Evolutionary conservation across 2,888 invertebrate species (phyloP), one percentile per base, ranked within the genome.

Genomic region (Ischnus inquisitorius): DNA sequence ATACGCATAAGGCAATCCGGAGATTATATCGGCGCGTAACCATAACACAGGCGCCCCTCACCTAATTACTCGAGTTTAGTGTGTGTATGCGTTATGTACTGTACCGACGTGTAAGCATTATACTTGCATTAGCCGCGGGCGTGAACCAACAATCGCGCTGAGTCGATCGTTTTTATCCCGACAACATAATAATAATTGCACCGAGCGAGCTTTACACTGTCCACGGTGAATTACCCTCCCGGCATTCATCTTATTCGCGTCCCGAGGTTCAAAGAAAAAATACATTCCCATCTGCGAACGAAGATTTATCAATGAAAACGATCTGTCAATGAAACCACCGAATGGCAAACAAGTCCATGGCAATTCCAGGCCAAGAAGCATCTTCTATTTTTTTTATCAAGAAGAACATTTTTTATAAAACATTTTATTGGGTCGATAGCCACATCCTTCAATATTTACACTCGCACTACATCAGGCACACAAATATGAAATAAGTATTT

Each of bases 51-150:
- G 57, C 75, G 16, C 48, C 68, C 76, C 72, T 69, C 85, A 71
- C 81, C 85, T 86, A 86, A 86, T 86, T 86, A 86, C 85, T 83
- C 83, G 54, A 75, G 54, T 80, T 75, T 75, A 72, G 57, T 62
- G 62, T 54, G 64, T 60, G 39, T 65, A 67, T 34, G 8, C 34
- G 34, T 34, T 34, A 34, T 57, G 68, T 19, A n/a, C 25, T 60
- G 22, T 60, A 62, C 34, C 28, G 14, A 16, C 19, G 51, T 25
- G 25, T 19, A 28, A 34, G 62, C 43, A 65, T 77, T 43, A 48
- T 54, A 64, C 51, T 12, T 22, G 71, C 25, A 71, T 77, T 39
- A 77, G 48, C 72, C 34, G 72, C 72, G 62, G 80, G 80, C 80
- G 83, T 74, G 67, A 79, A 77, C 60, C 46, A 48, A 54, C 77